A percentile compares a stretch with the other conserved stretches of the same genome.
Evolutionary conservation across 1,140 invertebrate genomes (phyloP).

Genomic region (Solen grandis): DNA sequence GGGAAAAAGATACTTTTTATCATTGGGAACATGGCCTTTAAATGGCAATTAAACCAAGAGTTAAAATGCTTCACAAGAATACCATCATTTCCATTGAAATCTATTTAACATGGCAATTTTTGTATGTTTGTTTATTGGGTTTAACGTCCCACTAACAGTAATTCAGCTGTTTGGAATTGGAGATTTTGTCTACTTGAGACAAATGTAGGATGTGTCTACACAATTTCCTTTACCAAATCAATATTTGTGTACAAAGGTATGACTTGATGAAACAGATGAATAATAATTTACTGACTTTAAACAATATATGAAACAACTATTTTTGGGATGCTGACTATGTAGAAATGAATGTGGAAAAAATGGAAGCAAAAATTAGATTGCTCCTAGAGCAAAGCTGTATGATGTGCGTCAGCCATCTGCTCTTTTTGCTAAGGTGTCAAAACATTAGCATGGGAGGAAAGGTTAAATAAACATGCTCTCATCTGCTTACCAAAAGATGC

Average conservation of each 20-base stretch:
- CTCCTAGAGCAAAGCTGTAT: not conserved
- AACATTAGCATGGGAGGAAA: not conserved
- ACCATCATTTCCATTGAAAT: not conserved
- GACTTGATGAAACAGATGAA: not conserved
- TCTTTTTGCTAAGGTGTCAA: too few relatives aligned
- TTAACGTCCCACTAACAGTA: too few relatives aligned
- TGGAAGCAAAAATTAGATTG: not conserved
- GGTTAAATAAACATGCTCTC: not conserved
- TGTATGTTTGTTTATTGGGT: too few relatives aligned
- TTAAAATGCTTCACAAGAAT: not conserved
- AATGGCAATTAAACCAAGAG: not conserved
- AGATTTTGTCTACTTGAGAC: too few relatives aligned
- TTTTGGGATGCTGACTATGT: not conserved
- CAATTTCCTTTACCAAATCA: not conserved
- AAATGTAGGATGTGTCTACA: not conserved
- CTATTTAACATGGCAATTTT: constrained; percentile 7
- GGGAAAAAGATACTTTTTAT: not conserved
- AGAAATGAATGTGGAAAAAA: not conserved
- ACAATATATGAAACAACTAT: not conserved
- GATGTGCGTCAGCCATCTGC: too few relatives aligned
- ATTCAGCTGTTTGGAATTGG: too few relatives aligned
- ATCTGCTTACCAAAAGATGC: constrained; percentile 46
- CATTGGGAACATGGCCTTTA: too few relatives aligned
- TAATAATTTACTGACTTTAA: not conserved
- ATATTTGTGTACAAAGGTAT: not conserved